Base-by-base conservation (phyloP, 64 coral and sea anemone species). In the Dendrophyllia cribrosa region DNA sequence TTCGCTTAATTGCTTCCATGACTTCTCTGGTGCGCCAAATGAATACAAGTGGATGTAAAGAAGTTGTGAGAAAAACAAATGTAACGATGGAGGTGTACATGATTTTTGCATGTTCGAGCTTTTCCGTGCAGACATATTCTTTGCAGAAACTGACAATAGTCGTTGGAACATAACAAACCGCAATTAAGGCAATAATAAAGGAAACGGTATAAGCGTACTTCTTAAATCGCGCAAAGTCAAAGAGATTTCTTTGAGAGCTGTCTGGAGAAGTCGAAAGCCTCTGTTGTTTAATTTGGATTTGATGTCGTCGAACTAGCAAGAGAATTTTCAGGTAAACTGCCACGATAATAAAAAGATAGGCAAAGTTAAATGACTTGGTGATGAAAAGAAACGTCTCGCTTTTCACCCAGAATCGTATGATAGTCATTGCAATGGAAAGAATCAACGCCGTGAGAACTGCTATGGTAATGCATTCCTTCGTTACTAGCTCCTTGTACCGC, bases 41-140 rank as follows among this genome's bases (percentile, higher is more conserved):
- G 13, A 67, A 84, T 0, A 68, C 62, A 9, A 84, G 47, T 14
- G 80, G 80, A 68, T 84, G 80, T 45, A 84, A 51, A 13, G 80
- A 46, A 3, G 80, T 67, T 3, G 80, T 84, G n/a, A 84, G 21
- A 22, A 84, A 84, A 14, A 84, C 20, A 68, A 84, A 84, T 3
- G 80, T 84, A 10, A 84, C 80, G 44, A 66, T 67, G 3, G 67
- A 11, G 4, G 80, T 84, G 45, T 84, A 84, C 19, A 68, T 19
- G 12, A 84, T 84, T 68, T 84, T 84, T 6, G 80, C 80, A 68
- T 84, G 60, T 51, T 84, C 80, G 24, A 67, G 60, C 22, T 47
- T 22, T 52, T 84, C 61, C 19, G 80, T 84, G 10, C 80, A 84
- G 45, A 84, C 80, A 47, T 84, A 84, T 22, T 49, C 80, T 9